Base-by-base conservation (phyloP, 2,888 invertebrate species). In the Rhabditophanes sp. region DNA sequence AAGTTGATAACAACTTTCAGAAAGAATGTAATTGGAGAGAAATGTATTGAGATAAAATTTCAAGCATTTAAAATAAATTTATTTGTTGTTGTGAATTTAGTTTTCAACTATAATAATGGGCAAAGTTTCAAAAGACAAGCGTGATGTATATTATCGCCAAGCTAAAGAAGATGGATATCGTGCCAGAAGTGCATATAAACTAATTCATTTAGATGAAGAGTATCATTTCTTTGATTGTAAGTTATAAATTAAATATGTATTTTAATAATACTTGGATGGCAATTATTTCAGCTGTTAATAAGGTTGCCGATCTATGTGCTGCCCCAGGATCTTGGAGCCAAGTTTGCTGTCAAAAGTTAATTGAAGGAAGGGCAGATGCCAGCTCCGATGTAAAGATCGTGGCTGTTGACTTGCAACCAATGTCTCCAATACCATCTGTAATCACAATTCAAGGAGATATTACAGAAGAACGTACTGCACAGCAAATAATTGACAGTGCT, bases 161-260 rank as follows among this genome's bases (percentile, higher is more conserved):
- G 96, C 96, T 0, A 96, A 96, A 69, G 90, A 93, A 68, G 84
- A 90, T 72, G 96, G 96, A 1, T 99, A 90, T 90, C 73, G 96
- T 60, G 96, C 96, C 0, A 73, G 96, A 53, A 90, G 90, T 72
- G 96, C 96, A 4, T 96, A 85, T 65, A 96, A 96, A 70, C 69
- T 96, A 23, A 70, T 96, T 24, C 96, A 96, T 71, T 87, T 96
- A 28, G 82, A 93, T 66, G 81, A 87, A 63, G 79, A 83, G 61
- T 88, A 84, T 65, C 73, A 80, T 42, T 79, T 96, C 58, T 78
- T 96, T 49, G 71, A 80, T 56, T 79, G 80, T 78, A 61, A 48
- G 33, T 39, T n/a, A n/a, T n/a, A n/a, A n/a, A n/a, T n/a, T n/a
- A n/a, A n/a, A n/a, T n/a, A n/a, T n/a, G n/a, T n/a, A n/a, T n/a